Percentiles rank a stretch among this genome's conserved stretches.
Conservation (phyloP, 2,888 invertebrate species). For the Deroplatys truncata region DNA sequence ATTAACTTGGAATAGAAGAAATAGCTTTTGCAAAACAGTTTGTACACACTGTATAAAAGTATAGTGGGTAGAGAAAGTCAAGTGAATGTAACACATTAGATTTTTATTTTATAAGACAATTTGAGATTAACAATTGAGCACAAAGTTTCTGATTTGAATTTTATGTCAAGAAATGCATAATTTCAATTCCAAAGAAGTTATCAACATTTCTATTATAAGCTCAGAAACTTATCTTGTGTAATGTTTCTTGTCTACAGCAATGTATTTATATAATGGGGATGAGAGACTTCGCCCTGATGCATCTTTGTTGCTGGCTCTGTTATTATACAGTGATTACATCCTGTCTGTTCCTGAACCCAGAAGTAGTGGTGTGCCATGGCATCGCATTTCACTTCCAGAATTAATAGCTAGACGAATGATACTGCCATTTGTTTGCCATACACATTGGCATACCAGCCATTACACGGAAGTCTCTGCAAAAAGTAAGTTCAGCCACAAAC, state of each 20-base stretch:
- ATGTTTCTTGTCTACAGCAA: constrained; percentile 41
- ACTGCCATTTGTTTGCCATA: constrained; percentile 48
- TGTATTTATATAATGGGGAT: constrained; percentile 53
- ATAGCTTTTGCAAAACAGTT: too few species aligned
- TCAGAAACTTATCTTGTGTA: too few species aligned
- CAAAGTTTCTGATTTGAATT: too few species aligned
- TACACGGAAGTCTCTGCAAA: constrained; percentile 41
- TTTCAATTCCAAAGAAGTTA: too few species aligned
- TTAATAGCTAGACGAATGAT: constrained; percentile 44
- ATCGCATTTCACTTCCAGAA: constrained; percentile 47
- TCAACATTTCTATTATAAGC: too few species aligned
- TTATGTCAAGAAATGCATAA: too few species aligned
- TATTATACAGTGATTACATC: constrained; percentile 49
- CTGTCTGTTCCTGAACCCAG: constrained; percentile 38
- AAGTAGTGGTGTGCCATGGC: constrained; percentile 34
- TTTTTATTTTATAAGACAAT: too few species aligned
- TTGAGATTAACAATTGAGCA: too few species aligned
- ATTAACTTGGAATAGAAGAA: too few species aligned
- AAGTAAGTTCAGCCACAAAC: constrained; percentile 34
- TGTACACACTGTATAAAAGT: too few species aligned
- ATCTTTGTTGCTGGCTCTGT: constrained; percentile 45
- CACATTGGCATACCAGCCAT: constrained; percentile 48
- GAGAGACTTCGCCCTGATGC: constrained; percentile 48
- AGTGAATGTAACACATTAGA: too few species aligned
- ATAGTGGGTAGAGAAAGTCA: too few species aligned